Evolutionary conservation across 2,113 vertebrate species (phyloP).

Genomic region (Dasyurus viverrinus): DNA sequence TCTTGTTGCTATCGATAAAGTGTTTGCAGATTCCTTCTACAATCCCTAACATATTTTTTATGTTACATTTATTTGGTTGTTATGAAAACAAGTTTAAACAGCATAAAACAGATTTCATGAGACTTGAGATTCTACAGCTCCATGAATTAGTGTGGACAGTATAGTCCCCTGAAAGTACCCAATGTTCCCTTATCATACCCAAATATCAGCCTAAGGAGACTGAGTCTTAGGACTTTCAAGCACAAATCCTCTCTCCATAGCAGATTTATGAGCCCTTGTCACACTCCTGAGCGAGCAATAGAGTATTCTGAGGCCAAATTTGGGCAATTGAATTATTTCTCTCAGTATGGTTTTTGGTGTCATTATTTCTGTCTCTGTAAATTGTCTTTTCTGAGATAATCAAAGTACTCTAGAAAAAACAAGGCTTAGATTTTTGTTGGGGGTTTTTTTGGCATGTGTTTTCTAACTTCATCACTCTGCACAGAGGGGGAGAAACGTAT

Average conservation of each 20-base stretch:
- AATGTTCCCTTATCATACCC: constrained; percentile 12
- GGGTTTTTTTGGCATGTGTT: constrained; percentile 40
- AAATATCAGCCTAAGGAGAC: constrained; percentile 37
- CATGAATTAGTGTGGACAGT: constrained; percentile 1
- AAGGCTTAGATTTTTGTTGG: background rate
- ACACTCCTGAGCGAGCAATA: constrained; percentile 22
- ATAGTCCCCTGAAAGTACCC: constrained; percentile 9
- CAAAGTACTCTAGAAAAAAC: constrained; percentile 39
- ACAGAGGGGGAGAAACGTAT: constrained; percentile 36
- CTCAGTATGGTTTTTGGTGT: constrained; percentile 57
- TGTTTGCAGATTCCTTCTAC: constrained; percentile 19
- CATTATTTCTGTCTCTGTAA: constrained; percentile 53
- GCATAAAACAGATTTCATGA: constrained; percentile 20
- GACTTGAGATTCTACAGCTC: background rate
- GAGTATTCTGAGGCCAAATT: constrained; percentile 52
- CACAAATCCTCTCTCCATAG: constrained; percentile 21
- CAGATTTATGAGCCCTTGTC: constrained; percentile 22
- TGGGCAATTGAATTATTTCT: constrained; percentile 54
- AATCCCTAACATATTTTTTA: constrained; percentile 29
- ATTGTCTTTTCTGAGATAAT: constrained; percentile 49
- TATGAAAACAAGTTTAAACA: constrained; percentile 53
- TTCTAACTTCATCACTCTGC: constrained; percentile 49
- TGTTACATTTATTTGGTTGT: constrained; percentile 35
- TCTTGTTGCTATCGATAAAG: constrained; percentile 29
- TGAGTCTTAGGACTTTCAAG: background rate